Conservation (phyloP, 2,113 vertebrate genomes). For the Spheniscus mendiculus region DNA sequence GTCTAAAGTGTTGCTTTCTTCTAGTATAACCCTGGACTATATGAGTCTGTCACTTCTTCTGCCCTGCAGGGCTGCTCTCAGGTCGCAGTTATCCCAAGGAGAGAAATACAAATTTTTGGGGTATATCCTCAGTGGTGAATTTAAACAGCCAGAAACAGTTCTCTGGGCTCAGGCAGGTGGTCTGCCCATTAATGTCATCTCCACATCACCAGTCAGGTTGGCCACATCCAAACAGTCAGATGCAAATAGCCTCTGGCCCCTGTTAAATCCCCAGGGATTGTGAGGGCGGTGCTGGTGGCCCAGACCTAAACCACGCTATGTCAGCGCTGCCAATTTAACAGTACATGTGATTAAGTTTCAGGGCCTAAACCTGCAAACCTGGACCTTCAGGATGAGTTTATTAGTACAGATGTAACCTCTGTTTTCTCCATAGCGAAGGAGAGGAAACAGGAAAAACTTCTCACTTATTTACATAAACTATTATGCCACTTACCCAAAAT, state of each 20-base stretch:
- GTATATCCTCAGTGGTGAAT: neutral
- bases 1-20: neutral
- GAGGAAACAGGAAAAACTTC: constrained; percentile 35
- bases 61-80: neutral
- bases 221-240: neutral
- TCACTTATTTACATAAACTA: neutral
- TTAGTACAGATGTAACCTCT: neutral
- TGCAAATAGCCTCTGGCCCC: neutral
- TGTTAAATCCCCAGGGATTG: neutral
- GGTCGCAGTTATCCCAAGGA: neutral
- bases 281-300: neutral
- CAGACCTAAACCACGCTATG: neutral
- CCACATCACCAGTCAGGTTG: neutral
- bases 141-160: neutral
- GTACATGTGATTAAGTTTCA: neutral
- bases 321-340: neutral
- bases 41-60: neutral
- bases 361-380: neutral
- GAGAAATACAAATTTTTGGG: neutral
- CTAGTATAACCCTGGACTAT: neutral
- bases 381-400: neutral
- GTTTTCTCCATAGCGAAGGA: neutral
- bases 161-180: neutral
- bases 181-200: neutral
- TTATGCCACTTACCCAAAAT: neutral